phyloP scores from a whole-genome alignment of 2,113 vertebrate genomes.

The Mola mola region DNA sequence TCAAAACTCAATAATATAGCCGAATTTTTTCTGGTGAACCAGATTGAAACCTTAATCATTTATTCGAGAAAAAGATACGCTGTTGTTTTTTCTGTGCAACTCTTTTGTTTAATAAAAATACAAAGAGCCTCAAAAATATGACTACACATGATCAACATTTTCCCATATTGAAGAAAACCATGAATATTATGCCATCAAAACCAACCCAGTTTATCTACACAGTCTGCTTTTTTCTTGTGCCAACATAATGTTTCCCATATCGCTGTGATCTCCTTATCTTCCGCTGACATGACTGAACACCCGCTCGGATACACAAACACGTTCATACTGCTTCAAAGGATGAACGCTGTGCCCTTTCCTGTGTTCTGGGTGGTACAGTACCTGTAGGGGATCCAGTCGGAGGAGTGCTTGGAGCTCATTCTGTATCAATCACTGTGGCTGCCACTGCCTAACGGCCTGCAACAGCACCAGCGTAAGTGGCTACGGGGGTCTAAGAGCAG shows the following conservation, averaged over 20 bases:
- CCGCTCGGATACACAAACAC: slow-evolving; percentile 19
- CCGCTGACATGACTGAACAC: slow-evolving; percentile 32
- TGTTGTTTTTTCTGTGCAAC: no score
- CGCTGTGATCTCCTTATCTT: slow-evolving; percentile 31
- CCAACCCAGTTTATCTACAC: no score
- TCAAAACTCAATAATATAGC: no score
- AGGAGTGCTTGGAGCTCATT: slow-evolving; percentile 95
- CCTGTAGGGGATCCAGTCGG: slow-evolving; percentile 99
- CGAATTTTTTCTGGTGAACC: no score
- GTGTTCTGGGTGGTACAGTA: slow-evolving; percentile 69
- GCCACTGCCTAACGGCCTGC: slow-evolving; percentile 65
- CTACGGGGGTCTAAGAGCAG: slow-evolving; percentile 66
- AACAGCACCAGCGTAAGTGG: slow-evolving; percentile 62
- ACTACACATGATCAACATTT: background rate
- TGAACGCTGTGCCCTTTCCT: slow-evolving; percentile 30
- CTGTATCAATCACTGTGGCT: slow-evolving; percentile 72
- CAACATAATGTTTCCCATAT: no score
- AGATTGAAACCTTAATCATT: no score
- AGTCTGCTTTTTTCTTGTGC: no score
- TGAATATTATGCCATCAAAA: no score
- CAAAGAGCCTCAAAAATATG: no score
- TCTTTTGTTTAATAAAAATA: no score
- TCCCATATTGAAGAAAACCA: no score
- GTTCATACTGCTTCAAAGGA: slow-evolving; percentile 22
- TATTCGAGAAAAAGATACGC: no score